These are phyloP conservation scores for Micromys minutus DNA, from an alignment of 2,113 vertebrate species.

Conservation along the genomic window DNA sequence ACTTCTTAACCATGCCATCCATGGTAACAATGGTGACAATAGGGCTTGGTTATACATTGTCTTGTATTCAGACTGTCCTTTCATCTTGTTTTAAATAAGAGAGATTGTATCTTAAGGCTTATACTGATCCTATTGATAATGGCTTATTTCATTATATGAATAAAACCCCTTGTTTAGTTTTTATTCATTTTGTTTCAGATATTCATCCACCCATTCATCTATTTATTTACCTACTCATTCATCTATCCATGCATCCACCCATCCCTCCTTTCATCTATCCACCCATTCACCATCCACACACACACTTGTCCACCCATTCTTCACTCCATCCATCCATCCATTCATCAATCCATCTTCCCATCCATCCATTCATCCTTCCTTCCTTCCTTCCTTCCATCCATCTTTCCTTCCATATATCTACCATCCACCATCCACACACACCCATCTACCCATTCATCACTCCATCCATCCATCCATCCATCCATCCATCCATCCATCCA, in stretches of 20 bases:
- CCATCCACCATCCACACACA: not conserved
- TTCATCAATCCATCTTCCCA: not conserved
- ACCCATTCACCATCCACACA: not conserved
- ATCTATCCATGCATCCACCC: not conserved
- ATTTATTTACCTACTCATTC: not conserved
- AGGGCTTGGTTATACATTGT: not conserved
- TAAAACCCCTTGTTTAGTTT: not conserved
- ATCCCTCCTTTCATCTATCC: not conserved
- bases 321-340: not conserved
- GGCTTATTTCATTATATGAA: not conserved
- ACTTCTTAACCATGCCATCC: fast-evolving
- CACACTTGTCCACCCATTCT: too few relatives aligned
- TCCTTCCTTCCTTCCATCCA: not conserved
- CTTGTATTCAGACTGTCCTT: not conserved
- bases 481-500: too few relatives aligned
- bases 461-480: not conserved
- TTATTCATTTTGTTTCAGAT: not conserved
- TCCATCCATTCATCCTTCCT: not conserved
- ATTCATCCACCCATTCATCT: not conserved
- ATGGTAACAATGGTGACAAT: fast-evolving
- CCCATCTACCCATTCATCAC: not conserved
- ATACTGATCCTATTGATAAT: not conserved
- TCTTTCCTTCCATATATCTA: too few relatives aligned
- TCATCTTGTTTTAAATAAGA: not conserved
- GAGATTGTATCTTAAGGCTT: not conserved